phyloP scores from a whole-genome alignment of 2,888 invertebrate genomes.

The Lydus trimaculatus region DNA sequence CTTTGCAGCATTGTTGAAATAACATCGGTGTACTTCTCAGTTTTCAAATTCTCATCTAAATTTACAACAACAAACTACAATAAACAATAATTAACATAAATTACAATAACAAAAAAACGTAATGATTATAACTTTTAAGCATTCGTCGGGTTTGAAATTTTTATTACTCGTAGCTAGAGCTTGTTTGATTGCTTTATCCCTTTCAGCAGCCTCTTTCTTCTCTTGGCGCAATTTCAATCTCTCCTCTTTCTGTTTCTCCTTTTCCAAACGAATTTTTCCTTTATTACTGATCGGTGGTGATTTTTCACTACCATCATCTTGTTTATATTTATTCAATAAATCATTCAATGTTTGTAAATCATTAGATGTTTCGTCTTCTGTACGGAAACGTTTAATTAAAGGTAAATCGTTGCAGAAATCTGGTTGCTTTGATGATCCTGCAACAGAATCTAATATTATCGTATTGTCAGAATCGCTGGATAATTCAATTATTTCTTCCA shows the following conservation, averaged over 20 bases:
- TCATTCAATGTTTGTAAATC: neutral
- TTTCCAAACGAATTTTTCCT: constrained; percentile 12
- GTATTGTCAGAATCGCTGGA: constrained; percentile 26
- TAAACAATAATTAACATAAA: constrained; percentile 14
- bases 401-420: neutral
- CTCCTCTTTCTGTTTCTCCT: constrained; percentile 5
- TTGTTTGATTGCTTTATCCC: constrained; percentile 38
- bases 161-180: constrained; percentile 38
- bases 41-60: constrained; percentile 48
- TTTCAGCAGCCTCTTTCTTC: constrained; percentile 30
- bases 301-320: neutral
- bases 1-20: constrained; percentile 49
- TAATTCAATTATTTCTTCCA: constrained; percentile 20
- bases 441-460: constrained; percentile 1
- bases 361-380: constrained; percentile 9
- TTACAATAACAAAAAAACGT: neutral
- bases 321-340: constrained; percentile 5
- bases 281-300: neutral
- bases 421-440: neutral
- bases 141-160: constrained; percentile 51
- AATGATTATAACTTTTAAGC: constrained; percentile 46
- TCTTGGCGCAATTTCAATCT: constrained; percentile 17
- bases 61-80: constrained; percentile 51
- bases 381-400: constrained; percentile 10
- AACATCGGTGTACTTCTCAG: constrained; percentile 44